A percentile compares a stretch with the other conserved stretches of the same genome.
phyloP scores from a whole-genome alignment of 2,888 invertebrate species.

The Mesopsocus fuscifrons region DNA sequence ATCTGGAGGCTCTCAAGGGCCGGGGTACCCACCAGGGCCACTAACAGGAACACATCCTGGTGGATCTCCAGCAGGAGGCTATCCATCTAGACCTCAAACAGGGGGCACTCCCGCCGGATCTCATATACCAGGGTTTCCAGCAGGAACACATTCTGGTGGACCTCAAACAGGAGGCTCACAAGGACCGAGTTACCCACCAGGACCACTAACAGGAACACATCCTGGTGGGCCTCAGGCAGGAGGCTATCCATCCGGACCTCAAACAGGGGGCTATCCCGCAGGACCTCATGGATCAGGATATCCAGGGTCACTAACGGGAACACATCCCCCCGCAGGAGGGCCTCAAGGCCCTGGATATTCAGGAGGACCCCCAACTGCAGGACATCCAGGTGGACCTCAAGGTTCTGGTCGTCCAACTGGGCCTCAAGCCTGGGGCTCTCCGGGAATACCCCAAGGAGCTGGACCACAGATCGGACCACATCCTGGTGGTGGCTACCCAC shows the following conservation, averaged over 20 bases:
- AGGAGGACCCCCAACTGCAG: conserved; percentile 12
- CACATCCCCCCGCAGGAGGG: too few species aligned
- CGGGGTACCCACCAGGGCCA: conserved; percentile 11
- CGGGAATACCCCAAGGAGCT: conserved; percentile 13
- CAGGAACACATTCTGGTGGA: not conserved
- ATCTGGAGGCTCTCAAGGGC: conserved; percentile 9
- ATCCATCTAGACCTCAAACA: not conserved
- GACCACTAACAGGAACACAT: not conserved
- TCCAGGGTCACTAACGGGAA: too few species aligned
- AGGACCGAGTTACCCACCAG: not conserved
- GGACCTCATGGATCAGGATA: not conserved
- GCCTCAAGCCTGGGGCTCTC: conserved; percentile 12
- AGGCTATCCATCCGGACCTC: conserved; percentile 14
- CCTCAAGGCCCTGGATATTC: too few species aligned
- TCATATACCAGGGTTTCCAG: conserved; percentile 1
- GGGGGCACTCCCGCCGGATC: conserved; percentile 8
- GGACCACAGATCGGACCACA: conserved; percentile 7
- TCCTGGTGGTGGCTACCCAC: conserved; percentile 4
- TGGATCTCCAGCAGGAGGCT: conserved; percentile 8
- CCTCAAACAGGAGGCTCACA: not conserved
- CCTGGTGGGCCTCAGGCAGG: conserved; percentile 13
- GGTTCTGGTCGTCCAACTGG: not conserved
- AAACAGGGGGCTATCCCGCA: conserved; percentile 14
- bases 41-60: conserved; percentile 11
- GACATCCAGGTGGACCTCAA: conserved; percentile 9